These are phyloP conservation scores for Heteropelma amictum DNA, from an alignment of 2,888 invertebrate species.

Conservation along the genomic window DNA sequence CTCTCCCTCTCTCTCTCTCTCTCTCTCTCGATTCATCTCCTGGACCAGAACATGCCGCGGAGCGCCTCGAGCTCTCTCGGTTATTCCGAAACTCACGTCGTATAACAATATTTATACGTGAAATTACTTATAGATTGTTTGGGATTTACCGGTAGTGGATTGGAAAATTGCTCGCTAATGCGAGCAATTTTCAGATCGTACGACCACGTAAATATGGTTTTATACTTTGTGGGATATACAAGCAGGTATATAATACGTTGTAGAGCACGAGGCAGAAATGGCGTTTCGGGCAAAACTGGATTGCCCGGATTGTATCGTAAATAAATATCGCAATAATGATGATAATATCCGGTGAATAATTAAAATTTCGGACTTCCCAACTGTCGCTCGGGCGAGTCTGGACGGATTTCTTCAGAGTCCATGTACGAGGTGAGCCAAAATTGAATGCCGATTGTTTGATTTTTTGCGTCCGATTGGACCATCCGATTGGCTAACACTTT, in stretches of 20 bases:
- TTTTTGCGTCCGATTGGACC: too few species aligned
- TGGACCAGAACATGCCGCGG: background rate
- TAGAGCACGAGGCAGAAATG: background rate
- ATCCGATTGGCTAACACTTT: too few species aligned
- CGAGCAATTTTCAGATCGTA: constrained; percentile 52
- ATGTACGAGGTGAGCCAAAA: too few species aligned
- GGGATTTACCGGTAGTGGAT: constrained; percentile 34
- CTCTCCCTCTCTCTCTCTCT: background rate
- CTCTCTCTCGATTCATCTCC: too few species aligned
- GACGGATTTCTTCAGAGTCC: too few species aligned
- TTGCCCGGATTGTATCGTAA: constrained; percentile 29
- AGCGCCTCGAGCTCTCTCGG: constrained; percentile 16
- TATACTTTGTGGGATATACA: background rate
- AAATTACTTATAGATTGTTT: constrained; percentile 1
- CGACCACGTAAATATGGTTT: constrained; percentile 39
- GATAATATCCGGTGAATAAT: constrained; percentile 1
- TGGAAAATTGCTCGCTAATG: constrained; percentile 39
- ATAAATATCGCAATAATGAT: constrained; percentile 18
- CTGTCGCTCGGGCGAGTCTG: too few species aligned
- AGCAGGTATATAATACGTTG: background rate
- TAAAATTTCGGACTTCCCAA: too few species aligned
- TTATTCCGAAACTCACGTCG: constrained; percentile 29
- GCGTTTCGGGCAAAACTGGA: constrained; percentile 19
- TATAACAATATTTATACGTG: constrained; percentile 24
- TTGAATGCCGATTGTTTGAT: too few species aligned